Base-by-base conservation (phyloP, 64 coral and sea anemone species). In the Stichodactyla helianthus region DNA sequence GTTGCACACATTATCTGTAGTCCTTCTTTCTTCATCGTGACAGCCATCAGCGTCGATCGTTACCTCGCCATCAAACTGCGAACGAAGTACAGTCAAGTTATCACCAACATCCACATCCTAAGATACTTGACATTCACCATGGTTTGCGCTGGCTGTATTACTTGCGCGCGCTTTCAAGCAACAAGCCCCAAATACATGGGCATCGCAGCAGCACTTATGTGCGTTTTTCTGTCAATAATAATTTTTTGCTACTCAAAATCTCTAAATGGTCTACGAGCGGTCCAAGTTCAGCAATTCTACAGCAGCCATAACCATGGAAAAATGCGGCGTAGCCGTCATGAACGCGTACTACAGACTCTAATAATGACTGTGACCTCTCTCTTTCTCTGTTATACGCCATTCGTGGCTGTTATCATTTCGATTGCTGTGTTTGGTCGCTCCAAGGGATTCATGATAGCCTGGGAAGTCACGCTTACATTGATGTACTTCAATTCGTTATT, bases 21-120 rank as follows among this genome's bases (percentile, higher is more conserved):
- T 4, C 76, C 84, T 59, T 91, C 89, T 10, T 86, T 91, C 78
- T 79, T 86, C 23, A 79, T 84, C 11, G 83, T 91, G 15, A 78
- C 65, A 51, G 89, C 89, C 54, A 91, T 86, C 85, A 91, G 89
- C 57, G 50, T 91, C 19, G 89, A 90, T 50, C 68, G 89, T 50
- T 64, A 85, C 55, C 83, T 90, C 4, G 89, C 89, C 18, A 80
- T 90, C 5, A 54, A 54, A 44, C 51, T 86, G 51, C 23, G 19
- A 60, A 59, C 54, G n/a, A n/a, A n/a, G n/a, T n/a, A n/a, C n/a
- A n/a, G n/a, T n/a, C n/a, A n/a, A n/a, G n/a, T n/a, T 25, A 7
- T 89, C 58, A 20, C 81, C 15, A 20, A 71, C 51, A 5, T 56
- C 88, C n/a, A 52, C 28, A 28, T 89, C 25, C 80, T 82, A 18